These are phyloP conservation scores for Thera obeliscata DNA, from an alignment of 2,888 invertebrate species.

Conservation along the genomic window DNA sequence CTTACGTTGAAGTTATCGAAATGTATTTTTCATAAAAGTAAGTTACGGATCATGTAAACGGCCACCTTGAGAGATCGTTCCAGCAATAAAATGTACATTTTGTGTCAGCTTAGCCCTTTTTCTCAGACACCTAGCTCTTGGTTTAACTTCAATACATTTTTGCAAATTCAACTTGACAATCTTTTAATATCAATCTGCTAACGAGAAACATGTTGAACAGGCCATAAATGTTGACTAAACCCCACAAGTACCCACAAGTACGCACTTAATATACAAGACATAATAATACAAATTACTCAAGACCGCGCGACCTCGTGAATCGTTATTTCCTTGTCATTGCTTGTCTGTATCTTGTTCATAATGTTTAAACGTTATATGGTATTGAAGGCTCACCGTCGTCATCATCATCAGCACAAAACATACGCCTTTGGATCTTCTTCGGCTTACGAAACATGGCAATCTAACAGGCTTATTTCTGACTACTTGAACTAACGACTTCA, in stretches of 20 bases:
- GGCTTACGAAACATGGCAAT: conserved; percentile 91
- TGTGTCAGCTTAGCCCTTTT: not conserved
- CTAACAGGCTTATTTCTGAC: not conserved
- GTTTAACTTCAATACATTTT: too few species aligned
- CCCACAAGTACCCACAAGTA: not conserved
- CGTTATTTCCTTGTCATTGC: not conserved
- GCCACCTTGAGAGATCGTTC: too few species aligned
- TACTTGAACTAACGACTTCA: not conserved
- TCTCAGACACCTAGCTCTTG: not conserved
- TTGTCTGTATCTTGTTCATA: not conserved
- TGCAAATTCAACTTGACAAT: too few species aligned
- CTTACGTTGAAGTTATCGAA: too few species aligned
- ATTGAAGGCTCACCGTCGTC: conserved; percentile 79
- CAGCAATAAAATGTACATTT: conserved; percentile 48
- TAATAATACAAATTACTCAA: not conserved
- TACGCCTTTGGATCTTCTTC: conserved; percentile 91
- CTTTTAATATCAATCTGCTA: not conserved
- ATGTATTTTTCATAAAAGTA: too few species aligned
- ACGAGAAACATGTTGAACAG: not conserved
- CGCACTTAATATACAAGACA: not conserved
- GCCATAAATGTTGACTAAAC: not conserved
- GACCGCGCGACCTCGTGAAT: not conserved
- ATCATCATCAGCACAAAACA: conserved; percentile 89
- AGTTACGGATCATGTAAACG: too few species aligned
- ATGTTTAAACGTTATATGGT: too few species aligned